Evolutionary conservation across 2,888 invertebrate species (phyloP).

Genomic region (Pyrocoelia pectoralis): DNA sequence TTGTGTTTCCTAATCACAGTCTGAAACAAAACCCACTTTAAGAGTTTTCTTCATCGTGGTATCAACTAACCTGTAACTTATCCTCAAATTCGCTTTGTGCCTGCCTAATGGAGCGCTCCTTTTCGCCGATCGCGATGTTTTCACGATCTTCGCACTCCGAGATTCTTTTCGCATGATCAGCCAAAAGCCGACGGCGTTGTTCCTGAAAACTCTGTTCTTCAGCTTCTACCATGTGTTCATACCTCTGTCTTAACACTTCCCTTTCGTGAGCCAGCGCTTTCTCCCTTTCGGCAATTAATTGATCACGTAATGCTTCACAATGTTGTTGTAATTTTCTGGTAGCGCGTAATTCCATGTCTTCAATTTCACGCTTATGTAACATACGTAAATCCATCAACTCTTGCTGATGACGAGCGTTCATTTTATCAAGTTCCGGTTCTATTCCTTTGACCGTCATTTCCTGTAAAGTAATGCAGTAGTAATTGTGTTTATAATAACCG

Average conservation of each 20-base stretch:
- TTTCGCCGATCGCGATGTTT: slow-evolving; percentile 58
- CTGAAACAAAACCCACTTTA: slow-evolving; percentile 28
- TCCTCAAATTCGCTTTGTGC: slow-evolving; percentile 63
- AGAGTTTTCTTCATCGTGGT: background rate
- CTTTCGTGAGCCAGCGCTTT: slow-evolving; percentile 69
- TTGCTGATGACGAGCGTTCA: slow-evolving; percentile 74
- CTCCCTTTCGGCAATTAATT: slow-evolving; percentile 70
- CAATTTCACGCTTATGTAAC: slow-evolving; percentile 71
- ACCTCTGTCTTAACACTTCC: slow-evolving; percentile 65
- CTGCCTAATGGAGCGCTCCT: slow-evolving; percentile 61
- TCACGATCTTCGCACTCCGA: slow-evolving; percentile 62
- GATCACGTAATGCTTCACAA: slow-evolving; percentile 67
- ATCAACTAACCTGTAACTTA: slow-evolving; percentile 55
- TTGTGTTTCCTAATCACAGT: slow-evolving; percentile 61
- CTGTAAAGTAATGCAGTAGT: slow-evolving; percentile 52
- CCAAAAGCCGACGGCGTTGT: slow-evolving; percentile 61
- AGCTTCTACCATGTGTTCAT: slow-evolving; percentile 65
- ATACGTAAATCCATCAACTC: slow-evolving; percentile 74
- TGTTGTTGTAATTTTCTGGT: slow-evolving; percentile 69
- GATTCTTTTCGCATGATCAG: slow-evolving; percentile 59
- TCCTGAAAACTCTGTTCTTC: slow-evolving; percentile 66
- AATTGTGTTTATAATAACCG: background rate
- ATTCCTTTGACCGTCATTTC: slow-evolving; percentile 86
- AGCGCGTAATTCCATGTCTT: slow-evolving; percentile 69
- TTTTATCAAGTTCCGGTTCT: slow-evolving; percentile 83